Evolutionary conservation across 1,140 invertebrate species (phyloP), one percentile per base, ranked within the genome.

Genomic region (Heliconius himera): DNA sequence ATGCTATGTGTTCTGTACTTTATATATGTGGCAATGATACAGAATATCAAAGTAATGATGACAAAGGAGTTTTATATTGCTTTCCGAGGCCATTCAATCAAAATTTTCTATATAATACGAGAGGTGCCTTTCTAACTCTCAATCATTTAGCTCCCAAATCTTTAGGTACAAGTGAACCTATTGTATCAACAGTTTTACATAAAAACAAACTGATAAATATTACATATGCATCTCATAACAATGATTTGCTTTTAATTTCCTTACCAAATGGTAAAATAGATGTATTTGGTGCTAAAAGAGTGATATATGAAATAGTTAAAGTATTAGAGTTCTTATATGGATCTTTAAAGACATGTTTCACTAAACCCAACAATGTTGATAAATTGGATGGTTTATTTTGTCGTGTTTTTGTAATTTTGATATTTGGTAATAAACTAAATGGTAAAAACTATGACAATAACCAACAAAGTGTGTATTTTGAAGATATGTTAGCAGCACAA

Each of bases 111-210:
- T 96, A 95, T 76, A 93, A 93, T 38, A 95, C 95, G 11, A 95
- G 96, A 88, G 96, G 96, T 51, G 95, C 96, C 56, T 97, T 96
- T 90, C 95, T 97, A 36, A 97, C 96, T 6, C 89, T 97, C 18
- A 96, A 96, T 90, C 96, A 97, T 88, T 95, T 97, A 85, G 89
- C 96, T 38, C 95, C 96, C 26, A 96, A 96, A 83, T 95, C 96
- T 70, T 92, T 96, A 77, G 95, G 95, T 22, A 94, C 90, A 26
- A 94, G 94, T 83, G 91, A 95, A 84, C 96, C 96, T 20, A 81
- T 90, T 78, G 94, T 95, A 77, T 96, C 96, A 33, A 95, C 95
- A 70, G 89, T 97, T 56, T 83, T 95, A 60, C 88, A 95, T 74
- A 95, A 95, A 54, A 94, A 94, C 72, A 91, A 94, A 78, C 83